phyloP scores from a whole-genome alignment of 1,140 invertebrate species.

The Meteorus sp. region DNA sequence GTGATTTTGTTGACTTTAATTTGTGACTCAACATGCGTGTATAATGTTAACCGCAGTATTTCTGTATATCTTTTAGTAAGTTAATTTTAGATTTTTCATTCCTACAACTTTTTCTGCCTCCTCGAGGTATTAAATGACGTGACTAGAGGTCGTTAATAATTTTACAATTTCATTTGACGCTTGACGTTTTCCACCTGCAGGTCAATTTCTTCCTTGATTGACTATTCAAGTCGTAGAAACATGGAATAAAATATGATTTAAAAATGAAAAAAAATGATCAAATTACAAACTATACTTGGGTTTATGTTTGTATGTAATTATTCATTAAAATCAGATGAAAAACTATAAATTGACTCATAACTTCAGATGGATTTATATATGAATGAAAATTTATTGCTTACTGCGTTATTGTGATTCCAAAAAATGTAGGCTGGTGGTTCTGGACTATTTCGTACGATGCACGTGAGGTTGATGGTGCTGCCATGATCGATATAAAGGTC shows the following conservation, averaged over 20 bases:
- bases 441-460: conserved; percentile 84
- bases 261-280: not conserved
- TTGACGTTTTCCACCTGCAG: not conserved
- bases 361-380: no score
- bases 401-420: conserved; percentile 89
- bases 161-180: not conserved
- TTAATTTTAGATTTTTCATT: not conserved
- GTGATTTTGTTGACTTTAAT: no score
- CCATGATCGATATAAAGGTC: conserved; percentile 89
- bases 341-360: no score
- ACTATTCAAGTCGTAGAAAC: not conserved
- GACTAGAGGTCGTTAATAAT: not conserved
- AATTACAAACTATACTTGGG: not conserved
- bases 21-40: no score
- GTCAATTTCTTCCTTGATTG: conserved; percentile 1
- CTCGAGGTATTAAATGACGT: not conserved
- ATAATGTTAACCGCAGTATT: no score
- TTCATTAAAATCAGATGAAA: not conserved
- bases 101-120: not conserved
- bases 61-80: not conserved
- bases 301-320: not conserved
- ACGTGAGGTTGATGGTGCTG: conserved; percentile 91
- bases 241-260: not conserved
- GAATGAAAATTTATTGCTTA: conserved; percentile 70
- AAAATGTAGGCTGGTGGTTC: conserved; percentile 91